Evolutionary conservation across 2,113 vertebrate species (phyloP), one percentile per base, ranked within the genome.

Genomic region (Caloenas nicobarica): DNA sequence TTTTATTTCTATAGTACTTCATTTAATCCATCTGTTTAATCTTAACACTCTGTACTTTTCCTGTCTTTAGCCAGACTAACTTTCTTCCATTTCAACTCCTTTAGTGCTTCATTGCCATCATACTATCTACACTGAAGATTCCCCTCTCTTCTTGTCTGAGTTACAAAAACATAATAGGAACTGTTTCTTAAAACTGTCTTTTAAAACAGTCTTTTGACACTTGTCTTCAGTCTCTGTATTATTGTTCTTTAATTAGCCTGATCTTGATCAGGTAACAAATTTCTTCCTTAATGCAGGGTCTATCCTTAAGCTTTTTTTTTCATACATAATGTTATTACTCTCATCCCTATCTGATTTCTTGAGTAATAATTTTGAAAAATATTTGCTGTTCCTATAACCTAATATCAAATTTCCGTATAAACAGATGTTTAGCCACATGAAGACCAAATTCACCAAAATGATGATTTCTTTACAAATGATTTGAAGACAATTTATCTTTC

Each of bases 71-170:
- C 34, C 42, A 91, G 29, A 81, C 38, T 64, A 78, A 34, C 74
- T 94, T 92, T 84, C 56, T 91, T 85, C 44, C 31, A 53, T 87
- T 91, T 91, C 61, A 56, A 22, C 51, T 81, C n/a, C 60, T 84
- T 78, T 38, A 68, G n/a, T 74, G 31, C n/a, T 88, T 84, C 46
- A 40, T 85, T 81, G 29, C 48, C 34, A n/a, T 60, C 57, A 33
- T 72, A 31, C 13, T 12, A 57, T 60, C 40, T 69, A 33, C 26
- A 50, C 0, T 69, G 54, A 89, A 66, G 36, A 44, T 48, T 86
- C 24, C 7, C 12, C 33, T 88, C 40, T 74, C 44, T 46, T 92
- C 72, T 93, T 87, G 22, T 56, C 31, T 87, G 65, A 61, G 40
- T 92, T 95, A 78, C 1, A 5, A 44, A 81, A 91, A 81, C 18